Evolutionary conservation across 2,113 vertebrate species (phyloP), one percentile per base, ranked within the genome.

Genomic region (Aptenodytes forsteri): DNA sequence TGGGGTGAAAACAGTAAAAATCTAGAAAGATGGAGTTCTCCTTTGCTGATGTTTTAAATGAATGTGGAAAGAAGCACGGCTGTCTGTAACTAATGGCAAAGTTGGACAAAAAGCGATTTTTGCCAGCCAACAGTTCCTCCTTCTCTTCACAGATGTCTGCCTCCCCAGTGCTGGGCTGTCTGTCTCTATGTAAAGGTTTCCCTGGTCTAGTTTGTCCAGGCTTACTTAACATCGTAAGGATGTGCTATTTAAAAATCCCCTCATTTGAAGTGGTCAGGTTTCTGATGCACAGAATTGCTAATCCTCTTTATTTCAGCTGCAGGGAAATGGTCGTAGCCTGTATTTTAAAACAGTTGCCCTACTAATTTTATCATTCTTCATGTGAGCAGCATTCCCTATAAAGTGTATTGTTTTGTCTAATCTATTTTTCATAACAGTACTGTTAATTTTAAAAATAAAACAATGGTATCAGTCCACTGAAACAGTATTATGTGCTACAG

Each of bases 371-470:
- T 34, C 23, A 10, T 83, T 90, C 72, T 59, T 75, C 47, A 32
- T 2, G 1, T 59, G 30, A 75, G 62, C n/a, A 44, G 7, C 0
- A 0, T 46, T 62, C 50, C 65, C 46, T 81, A 10, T 66, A 36
- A 80, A 88, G 42, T 22, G 6, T 44, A 52, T 81, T 89, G 13
- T 78, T 83, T 95, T 79, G n/a, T 81, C 34, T 83, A 54, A 92
- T 92, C 42, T 84, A 1, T 84, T 94, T 94, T 93, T 94, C 30
- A 32, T 87, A 81, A 15, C 14, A 47, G 29, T 59, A 36, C 38
- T 61, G 69, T 56, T 87, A 92, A 71, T 47, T 86, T 87, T 90
- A 81, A 88, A 93, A 90, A 73, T 83, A 71, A 75, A 87, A 64
- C 85, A 83, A 62, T 70, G 16, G 2, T 81, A 78, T 88, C 64